Conservation (phyloP, 2,113 vertebrate species). For the Phocoena sinus region DNA sequence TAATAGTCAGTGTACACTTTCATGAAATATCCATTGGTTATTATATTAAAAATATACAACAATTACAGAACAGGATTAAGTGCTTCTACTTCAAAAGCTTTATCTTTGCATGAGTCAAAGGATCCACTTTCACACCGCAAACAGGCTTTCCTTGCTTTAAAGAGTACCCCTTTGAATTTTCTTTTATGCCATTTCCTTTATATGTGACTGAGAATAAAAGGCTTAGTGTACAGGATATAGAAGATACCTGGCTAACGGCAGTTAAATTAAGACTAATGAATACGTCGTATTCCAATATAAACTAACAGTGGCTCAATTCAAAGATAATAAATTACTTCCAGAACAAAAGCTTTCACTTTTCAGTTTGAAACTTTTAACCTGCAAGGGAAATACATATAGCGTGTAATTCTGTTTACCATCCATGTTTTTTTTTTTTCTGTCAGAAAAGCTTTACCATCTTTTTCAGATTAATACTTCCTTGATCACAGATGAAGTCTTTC, state of each 20-base stretch:
- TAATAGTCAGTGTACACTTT: slow-evolving; percentile 3
- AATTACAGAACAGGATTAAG: slow-evolving; percentile 39
- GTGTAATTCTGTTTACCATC: background rate
- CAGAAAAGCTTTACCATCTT: slow-evolving; percentile 22
- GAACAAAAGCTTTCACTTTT: background rate
- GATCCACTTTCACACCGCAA: slow-evolving; percentile 42
- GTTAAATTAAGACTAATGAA: slow-evolving; percentile 39
- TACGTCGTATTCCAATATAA: slow-evolving; percentile 32
- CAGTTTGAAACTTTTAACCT: slow-evolving; percentile 24
- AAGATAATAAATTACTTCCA: background rate
- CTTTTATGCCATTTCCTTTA: slow-evolving; percentile 53
- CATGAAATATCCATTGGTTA: slow-evolving; percentile 14
- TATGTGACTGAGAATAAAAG: slow-evolving; percentile 47
- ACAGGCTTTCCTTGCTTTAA: slow-evolving; percentile 41
- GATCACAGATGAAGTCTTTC: slow-evolving; percentile 65
- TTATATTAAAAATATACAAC: slow-evolving; percentile 45
- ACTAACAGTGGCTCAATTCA: background rate
- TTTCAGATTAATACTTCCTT: slow-evolving; percentile 51
- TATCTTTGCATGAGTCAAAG: slow-evolving; percentile 15
- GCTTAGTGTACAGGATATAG: slow-evolving; percentile 13
- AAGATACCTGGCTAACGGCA: background rate
- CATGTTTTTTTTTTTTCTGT: background rate
- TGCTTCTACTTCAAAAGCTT: slow-evolving; percentile 2
- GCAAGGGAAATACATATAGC: background rate
- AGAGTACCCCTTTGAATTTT: slow-evolving; percentile 17